These are phyloP conservation scores for Trissolcus brochymenae DNA, from an alignment of 2,888 invertebrate genomes.

Conservation along the genomic window DNA sequence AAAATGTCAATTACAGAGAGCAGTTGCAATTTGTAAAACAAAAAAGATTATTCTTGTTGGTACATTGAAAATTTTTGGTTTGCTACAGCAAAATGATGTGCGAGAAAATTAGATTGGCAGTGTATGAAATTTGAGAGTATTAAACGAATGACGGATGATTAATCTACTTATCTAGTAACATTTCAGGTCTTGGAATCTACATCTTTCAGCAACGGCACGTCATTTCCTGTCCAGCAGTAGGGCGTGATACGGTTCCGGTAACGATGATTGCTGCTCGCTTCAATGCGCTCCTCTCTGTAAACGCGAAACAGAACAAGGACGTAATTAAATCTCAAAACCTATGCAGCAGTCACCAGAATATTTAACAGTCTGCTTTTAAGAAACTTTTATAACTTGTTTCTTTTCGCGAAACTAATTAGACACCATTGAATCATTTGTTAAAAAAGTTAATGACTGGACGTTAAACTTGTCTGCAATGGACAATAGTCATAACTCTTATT, in stretches of 20 bases:
- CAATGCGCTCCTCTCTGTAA: slow-evolving; percentile 46
- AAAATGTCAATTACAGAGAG: too few species aligned
- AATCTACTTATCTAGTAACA: slow-evolving; percentile 45
- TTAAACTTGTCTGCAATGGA: too few species aligned
- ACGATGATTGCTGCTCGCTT: slow-evolving; percentile 51
- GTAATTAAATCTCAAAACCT: slow-evolving; percentile 50
- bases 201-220: slow-evolving; percentile 47
- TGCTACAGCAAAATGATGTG: too few species aligned
- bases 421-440: slow-evolving; percentile 19
- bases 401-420: slow-evolving; percentile 9
- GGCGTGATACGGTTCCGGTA: slow-evolving; percentile 47
- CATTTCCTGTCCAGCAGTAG: slow-evolving; percentile 52
- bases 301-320: slow-evolving; percentile 56
- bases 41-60: too few species aligned
- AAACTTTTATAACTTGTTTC: slow-evolving; percentile 23
- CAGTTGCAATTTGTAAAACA: too few species aligned
- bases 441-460: slow-evolving; percentile 1
- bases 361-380: slow-evolving; percentile 19
- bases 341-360: slow-evolving; percentile 21
- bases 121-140: slow-evolving; percentile 15
- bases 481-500: background rate
- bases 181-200: slow-evolving; percentile 29
- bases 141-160: slow-evolving; percentile 27
- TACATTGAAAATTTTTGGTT: too few species aligned
- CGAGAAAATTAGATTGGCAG: background rate